phyloP scores from a whole-genome alignment of 2,113 vertebrate genomes.

The Athene cunicularia region DNA sequence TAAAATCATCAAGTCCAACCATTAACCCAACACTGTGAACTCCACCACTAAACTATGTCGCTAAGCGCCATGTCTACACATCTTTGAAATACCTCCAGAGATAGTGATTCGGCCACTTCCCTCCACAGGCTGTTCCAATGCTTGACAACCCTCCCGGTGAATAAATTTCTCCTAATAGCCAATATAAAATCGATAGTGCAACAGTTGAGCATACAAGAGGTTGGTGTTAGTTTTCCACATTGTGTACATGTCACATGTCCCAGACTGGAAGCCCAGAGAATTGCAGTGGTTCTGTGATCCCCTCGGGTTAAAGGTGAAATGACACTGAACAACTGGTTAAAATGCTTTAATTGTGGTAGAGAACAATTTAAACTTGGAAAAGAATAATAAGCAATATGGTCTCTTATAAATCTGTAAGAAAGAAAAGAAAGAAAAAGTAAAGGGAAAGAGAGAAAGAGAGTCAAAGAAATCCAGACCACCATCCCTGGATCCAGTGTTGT shows the following conservation, averaged over 20 bases:
- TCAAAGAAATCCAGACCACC: too few species aligned
- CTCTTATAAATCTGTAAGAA: too few species aligned
- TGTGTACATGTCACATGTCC: background rate
- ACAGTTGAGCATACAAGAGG: background rate
- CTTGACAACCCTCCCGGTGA: background rate
- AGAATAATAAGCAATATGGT: too few species aligned
- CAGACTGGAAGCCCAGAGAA: too few species aligned
- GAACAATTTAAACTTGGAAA: too few species aligned
- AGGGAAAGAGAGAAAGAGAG: too few species aligned
- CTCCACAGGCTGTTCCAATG: background rate
- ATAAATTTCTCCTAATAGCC: background rate
- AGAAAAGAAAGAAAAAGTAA: too few species aligned
- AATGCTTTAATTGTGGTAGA: too few species aligned
- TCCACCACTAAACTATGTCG: background rate
- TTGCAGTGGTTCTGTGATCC: too few species aligned
- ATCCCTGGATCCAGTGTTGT: too few species aligned
- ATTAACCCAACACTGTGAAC: background rate
- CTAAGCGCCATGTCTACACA: rapidly evolving
- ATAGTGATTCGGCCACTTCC: background rate
- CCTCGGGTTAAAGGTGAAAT: too few species aligned
- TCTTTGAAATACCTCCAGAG: background rate
- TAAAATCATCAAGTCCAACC: background rate
- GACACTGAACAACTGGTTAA: too few species aligned
- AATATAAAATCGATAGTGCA: background rate
- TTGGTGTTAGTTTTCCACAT: background rate